phyloP scores from a whole-genome alignment of 2,113 vertebrate species.

The Bubalus kerabau region DNA sequence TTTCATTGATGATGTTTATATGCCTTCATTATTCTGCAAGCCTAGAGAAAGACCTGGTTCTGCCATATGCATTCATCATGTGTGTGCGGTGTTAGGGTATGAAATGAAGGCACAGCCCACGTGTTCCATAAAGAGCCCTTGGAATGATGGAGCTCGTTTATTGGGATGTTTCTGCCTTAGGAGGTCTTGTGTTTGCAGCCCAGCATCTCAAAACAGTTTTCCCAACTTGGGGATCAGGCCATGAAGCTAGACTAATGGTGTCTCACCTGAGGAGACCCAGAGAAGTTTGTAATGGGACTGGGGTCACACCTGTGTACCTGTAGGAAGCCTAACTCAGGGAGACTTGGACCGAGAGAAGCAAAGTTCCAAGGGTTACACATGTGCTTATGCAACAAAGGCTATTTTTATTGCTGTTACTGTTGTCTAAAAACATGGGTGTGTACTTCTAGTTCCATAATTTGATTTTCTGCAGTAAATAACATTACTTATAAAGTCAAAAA shows the following conservation, averaged over 20 bases:
- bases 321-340: background rate
- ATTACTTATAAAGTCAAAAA: background rate
- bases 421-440: background rate
- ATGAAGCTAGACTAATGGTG: background rate
- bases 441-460: background rate
- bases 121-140: background rate
- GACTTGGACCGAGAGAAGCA: background rate
- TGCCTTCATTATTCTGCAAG: background rate
- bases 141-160: too few species aligned
- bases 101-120: background rate
- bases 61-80: background rate
- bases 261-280: background rate
- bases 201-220: background rate
- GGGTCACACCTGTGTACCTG: background rate
- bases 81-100: rapidly evolving
- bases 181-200: background rate
- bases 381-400: background rate
- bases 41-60: background rate
- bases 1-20: background rate
- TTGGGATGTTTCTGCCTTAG: background rate
- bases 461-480: background rate
- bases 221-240: background rate
- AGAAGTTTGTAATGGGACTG: background rate
- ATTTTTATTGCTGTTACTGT: background rate
- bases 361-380: background rate